Evolutionary conservation across 2,888 invertebrate species (phyloP).

Genomic region (Mythimna ferrago): DNA sequence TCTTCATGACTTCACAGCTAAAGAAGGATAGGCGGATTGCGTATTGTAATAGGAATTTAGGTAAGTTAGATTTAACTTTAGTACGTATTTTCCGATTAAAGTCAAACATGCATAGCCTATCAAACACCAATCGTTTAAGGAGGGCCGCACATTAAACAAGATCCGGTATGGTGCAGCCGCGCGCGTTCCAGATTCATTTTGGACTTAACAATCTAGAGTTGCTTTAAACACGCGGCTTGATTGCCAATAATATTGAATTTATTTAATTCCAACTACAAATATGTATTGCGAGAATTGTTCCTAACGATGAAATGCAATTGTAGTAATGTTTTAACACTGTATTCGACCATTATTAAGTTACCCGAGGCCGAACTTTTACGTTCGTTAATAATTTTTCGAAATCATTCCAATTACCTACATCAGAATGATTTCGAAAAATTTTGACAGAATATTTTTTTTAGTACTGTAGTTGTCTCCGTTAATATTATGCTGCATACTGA

Average conservation of each 20-base stretch:
- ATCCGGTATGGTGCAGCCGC: conserved; percentile 45
- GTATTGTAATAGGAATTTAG: conserved; percentile 96
- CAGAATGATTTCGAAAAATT: neutral
- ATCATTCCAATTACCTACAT: conserved; percentile 9
- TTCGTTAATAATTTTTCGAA: conserved; percentile 24
- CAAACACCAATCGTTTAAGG: conserved; percentile 45
- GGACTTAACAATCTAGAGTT: conserved; percentile 27
- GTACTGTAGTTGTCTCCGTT: neutral
- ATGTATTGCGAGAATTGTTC: conserved; percentile 30
- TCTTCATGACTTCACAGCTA: conserved; percentile 98
- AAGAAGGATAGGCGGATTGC: conserved; percentile 94
- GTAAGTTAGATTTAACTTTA: conserved; percentile 83
- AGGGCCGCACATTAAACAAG: conserved; percentile 44
- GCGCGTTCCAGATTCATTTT: conserved; percentile 39
- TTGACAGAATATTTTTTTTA: neutral
- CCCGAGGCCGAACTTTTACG: conserved; percentile 31
- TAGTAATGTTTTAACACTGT: conserved; percentile 23
- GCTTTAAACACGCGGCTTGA: conserved; percentile 22
- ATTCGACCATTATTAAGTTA: conserved; percentile 25
- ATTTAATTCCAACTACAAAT: conserved; percentile 30
- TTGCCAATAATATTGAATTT: conserved; percentile 37
- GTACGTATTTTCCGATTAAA: conserved; percentile 14
- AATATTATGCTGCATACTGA: neutral
- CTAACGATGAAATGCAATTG: conserved; percentile 24
- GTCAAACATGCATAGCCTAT: conserved; percentile 18